These are phyloP conservation scores for Caenorhabditis inopinata DNA, from an alignment of 1,140 invertebrate genomes.

Conservation along the genomic window DNA sequence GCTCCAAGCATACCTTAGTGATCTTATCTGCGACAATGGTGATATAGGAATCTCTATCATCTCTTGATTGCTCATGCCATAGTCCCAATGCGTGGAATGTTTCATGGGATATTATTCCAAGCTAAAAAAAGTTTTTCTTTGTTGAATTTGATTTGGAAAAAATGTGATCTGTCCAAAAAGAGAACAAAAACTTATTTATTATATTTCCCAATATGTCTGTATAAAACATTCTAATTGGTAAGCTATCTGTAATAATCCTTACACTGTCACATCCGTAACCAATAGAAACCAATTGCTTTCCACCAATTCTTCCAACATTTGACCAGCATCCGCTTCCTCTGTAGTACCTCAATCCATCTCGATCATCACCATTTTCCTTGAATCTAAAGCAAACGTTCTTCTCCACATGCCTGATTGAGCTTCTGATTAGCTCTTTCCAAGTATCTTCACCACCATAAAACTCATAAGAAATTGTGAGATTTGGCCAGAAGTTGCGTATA, in stretches of 20 bases:
- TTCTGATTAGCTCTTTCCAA: conserved; percentile 57
- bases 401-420: conserved; percentile 56
- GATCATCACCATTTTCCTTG: conserved; percentile 52
- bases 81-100: conserved; percentile 69
- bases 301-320: conserved; percentile 60
- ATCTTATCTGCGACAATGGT: conserved; percentile 55
- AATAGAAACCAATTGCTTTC: conserved; percentile 60
- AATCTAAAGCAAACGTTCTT: conserved; percentile 58
- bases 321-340: conserved; percentile 64
- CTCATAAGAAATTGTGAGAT: conserved; percentile 51
- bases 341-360: conserved; percentile 38
- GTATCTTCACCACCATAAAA: conserved; percentile 51
- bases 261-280: conserved; percentile 64
- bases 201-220: too few relatives aligned
- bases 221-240: too few relatives aligned
- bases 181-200: too few relatives aligned
- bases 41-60: conserved; percentile 62
- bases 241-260: too few relatives aligned
- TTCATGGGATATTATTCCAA: conserved; percentile 67
- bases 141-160: background rate
- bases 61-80: conserved; percentile 65
- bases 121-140: conserved; percentile 43
- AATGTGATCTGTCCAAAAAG: background rate
- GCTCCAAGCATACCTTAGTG: conserved; percentile 49
- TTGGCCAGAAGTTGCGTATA: conserved; percentile 54